Base-by-base conservation (phyloP, 2,888 invertebrate species). In the Agrenia bidenticulata region DNA sequence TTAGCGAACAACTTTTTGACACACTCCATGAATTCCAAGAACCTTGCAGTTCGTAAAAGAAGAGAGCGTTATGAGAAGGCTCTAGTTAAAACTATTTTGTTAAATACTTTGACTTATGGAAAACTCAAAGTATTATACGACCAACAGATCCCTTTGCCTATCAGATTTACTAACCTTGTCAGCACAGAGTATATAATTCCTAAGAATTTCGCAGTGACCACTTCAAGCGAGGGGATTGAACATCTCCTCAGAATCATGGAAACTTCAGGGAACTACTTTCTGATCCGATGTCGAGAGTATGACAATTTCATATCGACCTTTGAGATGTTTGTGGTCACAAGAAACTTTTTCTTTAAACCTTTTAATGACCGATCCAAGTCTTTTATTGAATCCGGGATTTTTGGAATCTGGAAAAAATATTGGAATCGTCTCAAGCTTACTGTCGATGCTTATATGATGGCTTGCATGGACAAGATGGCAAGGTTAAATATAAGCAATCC, bases 281-380 rank as follows among this genome's bases (percentile, higher is more conserved):
- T 51, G 19, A 24, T 24, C 51, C 51, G 5, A 51, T 7, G 23
- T 21, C 21, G 19, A 51, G 51, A 51, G 21, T 51, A 23, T 51
- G 51, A 51, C 23, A 13, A 23, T 5, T 19, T 51, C 26, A 21
- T 51, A 7, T 51, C 23, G 26, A 15, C 26, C 2, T 19, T 2
- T 4, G 21, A 51, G 19, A 19, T 24, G 26, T 15, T 51, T 2
- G 21, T 51, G 9, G 24, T 23, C 5, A 51, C 51, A 2, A 21
- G 51, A 23, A 51, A 51, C 26, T 51, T 51, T 51, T 51, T 51
- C 23, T 4, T 51, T 5, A 13, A 51, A 21, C 51, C 51, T 51
- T 19, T 51, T 24, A 51, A 23, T 7, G 2, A 4, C 13, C 11
- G 5, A 7, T 19, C 21, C 4, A 23, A 2, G 2, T 2, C 21